These are phyloP conservation scores for Poecilia wingei DNA, from an alignment of 2,797 vertebrate species.

Conservation along the genomic window DNA sequence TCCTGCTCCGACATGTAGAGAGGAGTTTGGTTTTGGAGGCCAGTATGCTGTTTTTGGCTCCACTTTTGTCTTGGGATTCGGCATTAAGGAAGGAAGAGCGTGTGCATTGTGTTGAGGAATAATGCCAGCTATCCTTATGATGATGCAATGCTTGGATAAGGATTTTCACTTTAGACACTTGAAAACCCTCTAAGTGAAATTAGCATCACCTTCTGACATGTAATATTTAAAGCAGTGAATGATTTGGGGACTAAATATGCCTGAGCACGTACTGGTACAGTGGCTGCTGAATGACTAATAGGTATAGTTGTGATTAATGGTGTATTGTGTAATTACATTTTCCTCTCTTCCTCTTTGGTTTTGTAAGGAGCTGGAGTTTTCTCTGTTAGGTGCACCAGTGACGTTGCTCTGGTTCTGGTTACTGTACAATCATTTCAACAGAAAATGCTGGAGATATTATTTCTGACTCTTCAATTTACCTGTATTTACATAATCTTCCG, in stretches of 20 bases:
- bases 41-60: conserved; percentile 21
- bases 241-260: conserved; percentile 8
- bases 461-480: conserved; percentile 27
- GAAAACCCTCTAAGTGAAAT: background rate
- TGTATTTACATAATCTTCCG: conserved; percentile 59
- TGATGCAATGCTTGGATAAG: conserved; percentile 51
- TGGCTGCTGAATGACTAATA: conserved; percentile 31
- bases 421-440: background rate
- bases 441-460: conserved; percentile 64
- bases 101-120: conserved; percentile 21
- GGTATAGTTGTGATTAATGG: conserved; percentile 39
- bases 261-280: background rate
- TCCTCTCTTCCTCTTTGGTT: conserved; percentile 12
- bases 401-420: background rate
- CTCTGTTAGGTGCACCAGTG: conserved; percentile 27
- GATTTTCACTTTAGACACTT: background rate
- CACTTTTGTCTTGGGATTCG: conserved; percentile 48
- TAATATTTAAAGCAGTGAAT: conserved; percentile 13
- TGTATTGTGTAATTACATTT: conserved; percentile 44
- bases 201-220: background rate
- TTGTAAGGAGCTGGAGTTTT: conserved; percentile 19
- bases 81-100: conserved; percentile 14
- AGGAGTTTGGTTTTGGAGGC: conserved; percentile 43
- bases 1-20: conserved; percentile 51
- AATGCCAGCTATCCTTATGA: conserved; percentile 30